phyloP scores from a whole-genome alignment of 2,888 invertebrate species.

The Arge pagana region DNA sequence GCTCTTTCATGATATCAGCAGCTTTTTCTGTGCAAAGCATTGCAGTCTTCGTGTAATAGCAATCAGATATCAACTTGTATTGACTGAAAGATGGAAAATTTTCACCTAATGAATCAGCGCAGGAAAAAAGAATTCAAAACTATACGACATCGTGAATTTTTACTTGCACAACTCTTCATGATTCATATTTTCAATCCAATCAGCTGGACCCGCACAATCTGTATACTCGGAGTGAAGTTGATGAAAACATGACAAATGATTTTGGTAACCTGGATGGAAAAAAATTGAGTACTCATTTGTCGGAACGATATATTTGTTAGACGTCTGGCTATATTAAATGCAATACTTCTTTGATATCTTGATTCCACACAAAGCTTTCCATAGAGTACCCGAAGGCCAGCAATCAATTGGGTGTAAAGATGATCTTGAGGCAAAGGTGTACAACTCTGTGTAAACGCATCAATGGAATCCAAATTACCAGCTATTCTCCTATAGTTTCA shows the following conservation, averaged over 20 bases:
- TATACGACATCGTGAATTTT: background rate
- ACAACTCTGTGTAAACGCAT: slow-evolving; percentile 55
- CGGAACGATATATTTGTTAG: too few relatives aligned
- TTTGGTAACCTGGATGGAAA: slow-evolving; percentile 51
- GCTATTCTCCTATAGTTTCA: slow-evolving; percentile 43
- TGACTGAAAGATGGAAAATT: slow-evolving; percentile 44
- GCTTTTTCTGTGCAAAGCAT: slow-evolving; percentile 60
- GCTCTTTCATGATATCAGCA: slow-evolving; percentile 51
- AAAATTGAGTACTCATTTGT: too few relatives aligned
- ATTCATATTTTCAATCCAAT: slow-evolving; percentile 62
- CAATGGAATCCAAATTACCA: slow-evolving; percentile 54
- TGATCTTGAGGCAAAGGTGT: slow-evolving; percentile 52
- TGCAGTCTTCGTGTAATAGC: slow-evolving; percentile 61
- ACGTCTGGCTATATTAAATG: slow-evolving; percentile 16
- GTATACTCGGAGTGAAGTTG: slow-evolving; percentile 60
- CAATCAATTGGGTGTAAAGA: slow-evolving; percentile 59
- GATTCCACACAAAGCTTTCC: slow-evolving; percentile 54
- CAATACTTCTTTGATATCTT: slow-evolving; percentile 31
- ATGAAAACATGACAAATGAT: slow-evolving; percentile 54
- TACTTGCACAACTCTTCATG: slow-evolving; percentile 58
- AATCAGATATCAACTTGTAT: slow-evolving; percentile 60
- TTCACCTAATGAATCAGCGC: background rate
- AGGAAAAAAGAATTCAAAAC: background rate
- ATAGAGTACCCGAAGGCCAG: slow-evolving; percentile 57
- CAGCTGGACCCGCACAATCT: slow-evolving; percentile 61